These are phyloP conservation scores for Apostichopus japonicus DNA, from an alignment of 35 echinoderm and acorn worm genomes.

Conservation along the genomic window DNA sequence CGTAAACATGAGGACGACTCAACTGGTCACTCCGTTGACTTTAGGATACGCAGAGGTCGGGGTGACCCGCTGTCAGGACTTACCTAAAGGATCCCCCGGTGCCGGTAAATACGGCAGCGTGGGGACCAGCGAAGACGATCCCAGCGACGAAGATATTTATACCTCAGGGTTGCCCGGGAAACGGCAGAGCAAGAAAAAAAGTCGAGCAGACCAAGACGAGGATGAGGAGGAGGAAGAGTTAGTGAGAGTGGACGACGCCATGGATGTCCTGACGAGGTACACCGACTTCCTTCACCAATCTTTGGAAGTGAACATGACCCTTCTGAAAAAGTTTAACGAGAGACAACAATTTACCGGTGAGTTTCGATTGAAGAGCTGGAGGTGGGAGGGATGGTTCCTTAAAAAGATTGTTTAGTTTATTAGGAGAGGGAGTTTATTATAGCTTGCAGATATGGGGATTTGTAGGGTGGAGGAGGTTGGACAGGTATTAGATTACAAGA, in stretches of 20 bases:
- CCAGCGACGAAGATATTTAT: conserved; percentile 16
- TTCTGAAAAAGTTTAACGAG: neutral
- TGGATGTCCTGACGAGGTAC: neutral
- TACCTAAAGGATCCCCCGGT: neutral
- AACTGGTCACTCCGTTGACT: neutral
- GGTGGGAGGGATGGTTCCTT: too few species aligned
- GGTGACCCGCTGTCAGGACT: neutral
- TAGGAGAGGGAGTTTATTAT: too few species aligned
- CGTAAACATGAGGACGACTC: neutral
- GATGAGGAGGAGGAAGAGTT: conserved; percentile 6
- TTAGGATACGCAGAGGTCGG: neutral
- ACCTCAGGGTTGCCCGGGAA: conserved; percentile 1
- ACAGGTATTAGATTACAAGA: too few species aligned
- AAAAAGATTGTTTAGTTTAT: too few species aligned
- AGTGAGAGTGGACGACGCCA: conserved; percentile 2
- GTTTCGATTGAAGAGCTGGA: neutral
- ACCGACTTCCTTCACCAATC: conserved; percentile 22
- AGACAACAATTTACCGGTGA: neutral
- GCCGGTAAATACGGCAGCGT: neutral
- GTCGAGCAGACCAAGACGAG: neutral
- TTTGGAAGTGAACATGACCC: neutral
- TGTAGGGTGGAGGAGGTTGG: too few species aligned
- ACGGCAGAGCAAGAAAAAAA: neutral
- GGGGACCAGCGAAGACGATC: conserved; percentile 9
- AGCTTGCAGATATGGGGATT: too few species aligned